These are phyloP conservation scores for Lasiurus cinereus DNA, from an alignment of 2,113 vertebrate genomes.

Conservation along the genomic window DNA sequence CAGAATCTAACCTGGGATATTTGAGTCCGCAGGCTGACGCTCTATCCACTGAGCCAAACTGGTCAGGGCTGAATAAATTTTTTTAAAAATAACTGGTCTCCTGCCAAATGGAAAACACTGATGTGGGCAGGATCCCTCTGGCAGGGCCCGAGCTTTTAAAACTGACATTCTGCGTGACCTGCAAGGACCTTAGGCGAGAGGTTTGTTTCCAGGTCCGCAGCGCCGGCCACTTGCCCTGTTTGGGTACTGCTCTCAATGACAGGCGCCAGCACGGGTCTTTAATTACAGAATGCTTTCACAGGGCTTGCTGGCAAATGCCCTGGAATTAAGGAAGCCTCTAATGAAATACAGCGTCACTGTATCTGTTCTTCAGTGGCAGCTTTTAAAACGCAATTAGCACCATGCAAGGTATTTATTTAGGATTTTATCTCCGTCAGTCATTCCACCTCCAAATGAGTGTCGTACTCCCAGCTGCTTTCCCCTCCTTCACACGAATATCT, in stretches of 20 bases:
- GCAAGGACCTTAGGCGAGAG: constrained; percentile 24
- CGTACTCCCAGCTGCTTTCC: not conserved
- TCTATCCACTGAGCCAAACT: too few relatives aligned
- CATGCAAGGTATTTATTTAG: constrained; percentile 60
- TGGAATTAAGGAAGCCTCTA: constrained; percentile 65
- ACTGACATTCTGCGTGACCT: not conserved
- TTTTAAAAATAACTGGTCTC: not conserved
- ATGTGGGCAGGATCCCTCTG: not conserved
- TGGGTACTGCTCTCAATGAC: constrained; percentile 77
- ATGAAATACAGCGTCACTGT: constrained; percentile 57
- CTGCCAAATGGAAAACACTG: not conserved
- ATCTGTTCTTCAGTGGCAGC: constrained; percentile 65
- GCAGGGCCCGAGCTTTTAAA: not conserved
- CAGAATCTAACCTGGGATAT: too few relatives aligned
- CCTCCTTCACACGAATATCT: not conserved
- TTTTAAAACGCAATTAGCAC: constrained; percentile 64
- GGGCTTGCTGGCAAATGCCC: constrained; percentile 67
- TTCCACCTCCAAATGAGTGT: constrained; percentile 11
- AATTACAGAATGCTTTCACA: constrained; percentile 71
- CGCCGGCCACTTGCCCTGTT: constrained; percentile 59
- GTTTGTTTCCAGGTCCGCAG: constrained; percentile 63
- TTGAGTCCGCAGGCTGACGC: too few relatives aligned
- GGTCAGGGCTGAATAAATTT: too few relatives aligned
- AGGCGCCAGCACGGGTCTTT: constrained; percentile 76
- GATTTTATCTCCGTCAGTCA: constrained; percentile 59